These are phyloP conservation scores for Hydrophis major DNA, from an alignment of 2,797 vertebrate species.

Conservation along the genomic window DNA sequence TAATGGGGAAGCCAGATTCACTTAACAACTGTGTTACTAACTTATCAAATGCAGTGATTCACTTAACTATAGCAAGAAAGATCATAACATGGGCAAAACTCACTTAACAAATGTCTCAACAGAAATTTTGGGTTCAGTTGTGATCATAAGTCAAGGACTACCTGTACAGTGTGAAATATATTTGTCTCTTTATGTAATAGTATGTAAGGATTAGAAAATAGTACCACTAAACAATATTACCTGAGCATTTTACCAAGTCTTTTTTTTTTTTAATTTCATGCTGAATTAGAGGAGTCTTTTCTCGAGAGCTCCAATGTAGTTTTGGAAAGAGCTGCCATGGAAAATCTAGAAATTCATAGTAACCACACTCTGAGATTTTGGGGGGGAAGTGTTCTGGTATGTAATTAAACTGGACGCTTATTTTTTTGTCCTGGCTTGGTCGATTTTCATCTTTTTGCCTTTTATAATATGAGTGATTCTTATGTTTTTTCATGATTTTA, in stretches of 20 bases:
- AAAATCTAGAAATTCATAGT: neutral
- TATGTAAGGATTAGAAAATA: neutral
- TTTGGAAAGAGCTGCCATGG: neutral
- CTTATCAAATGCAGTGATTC: too few species aligned
- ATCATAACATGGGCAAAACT: too few species aligned
- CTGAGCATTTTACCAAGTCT: neutral
- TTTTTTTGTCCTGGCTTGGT: neutral
- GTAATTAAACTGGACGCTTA: neutral
- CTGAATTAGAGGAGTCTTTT: neutral
- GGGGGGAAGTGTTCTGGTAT: neutral
- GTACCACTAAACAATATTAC: neutral
- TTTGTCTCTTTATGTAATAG: neutral
- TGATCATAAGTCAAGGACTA: too few species aligned
- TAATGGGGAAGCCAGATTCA: too few species aligned
- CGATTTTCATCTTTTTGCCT: neutral
- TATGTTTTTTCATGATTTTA: neutral
- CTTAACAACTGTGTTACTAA: too few species aligned
- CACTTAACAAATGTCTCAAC: too few species aligned
- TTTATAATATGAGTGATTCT: neutral
- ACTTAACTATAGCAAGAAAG: too few species aligned
- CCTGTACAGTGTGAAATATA: neutral
- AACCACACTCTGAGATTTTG: neutral
- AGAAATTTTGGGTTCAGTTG: too few species aligned
- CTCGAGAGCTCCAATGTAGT: neutral
- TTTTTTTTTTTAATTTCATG: neutral